Percentiles rank a stretch among this genome's conserved stretches.
phyloP scores from a whole-genome alignment of 2,113 vertebrate species.

The Herpetotheres cachinnans region DNA sequence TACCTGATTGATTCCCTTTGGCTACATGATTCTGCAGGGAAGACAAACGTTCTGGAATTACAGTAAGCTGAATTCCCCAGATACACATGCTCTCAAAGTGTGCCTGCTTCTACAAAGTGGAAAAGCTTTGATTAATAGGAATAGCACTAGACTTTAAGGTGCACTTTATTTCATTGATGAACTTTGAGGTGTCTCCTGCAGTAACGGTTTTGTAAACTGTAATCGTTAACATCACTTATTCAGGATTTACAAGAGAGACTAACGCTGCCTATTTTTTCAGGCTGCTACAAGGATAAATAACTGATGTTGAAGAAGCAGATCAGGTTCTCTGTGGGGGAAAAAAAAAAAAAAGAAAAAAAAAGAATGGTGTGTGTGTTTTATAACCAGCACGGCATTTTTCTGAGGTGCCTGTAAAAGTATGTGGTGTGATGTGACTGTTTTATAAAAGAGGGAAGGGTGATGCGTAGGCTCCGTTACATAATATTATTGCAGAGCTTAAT shows the following conservation, averaged over 20 bases:
- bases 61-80: not conserved
- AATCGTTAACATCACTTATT: not conserved
- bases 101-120: not conserved
- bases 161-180: conserved; percentile 43
- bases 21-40: not conserved
- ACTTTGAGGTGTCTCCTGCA: conserved; percentile 39
- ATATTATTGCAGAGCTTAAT: conserved; percentile 22
- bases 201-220: conserved; percentile 31
- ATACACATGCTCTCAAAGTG: not conserved
- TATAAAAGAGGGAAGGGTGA: not conserved
- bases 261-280: not conserved
- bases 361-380: not conserved
- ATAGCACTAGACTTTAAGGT: not conserved
- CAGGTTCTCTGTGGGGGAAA: not conserved
- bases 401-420: not conserved
- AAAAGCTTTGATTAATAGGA: conserved; percentile 39
- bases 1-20: not conserved
- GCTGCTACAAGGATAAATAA: conserved; percentile 11
- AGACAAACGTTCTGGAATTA: not conserved
- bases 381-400: conserved; percentile 6
- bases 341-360: not conserved
- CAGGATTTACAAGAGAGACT: conserved; percentile 31
- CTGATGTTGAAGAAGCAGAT: not conserved
- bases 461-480: conserved; percentile 35
- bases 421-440: not conserved